Evolutionary conservation across 2,113 vertebrate genomes (phyloP).

Genomic region (Megaptera novaeangliae): DNA sequence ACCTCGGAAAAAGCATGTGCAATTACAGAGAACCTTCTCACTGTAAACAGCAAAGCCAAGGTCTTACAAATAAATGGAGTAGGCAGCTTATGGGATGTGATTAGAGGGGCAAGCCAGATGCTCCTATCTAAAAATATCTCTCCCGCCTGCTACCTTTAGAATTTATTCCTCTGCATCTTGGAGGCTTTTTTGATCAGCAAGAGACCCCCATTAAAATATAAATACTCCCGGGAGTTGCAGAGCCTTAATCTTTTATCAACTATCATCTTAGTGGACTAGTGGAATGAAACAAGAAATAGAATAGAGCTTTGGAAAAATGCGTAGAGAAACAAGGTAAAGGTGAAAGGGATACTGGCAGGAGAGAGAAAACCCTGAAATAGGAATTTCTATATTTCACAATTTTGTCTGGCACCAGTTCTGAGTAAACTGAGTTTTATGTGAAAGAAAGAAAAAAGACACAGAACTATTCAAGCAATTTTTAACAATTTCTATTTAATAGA

Average conservation of each 20-base stretch:
- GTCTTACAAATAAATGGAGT: slow-evolving; percentile 72
- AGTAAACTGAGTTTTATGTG: background rate
- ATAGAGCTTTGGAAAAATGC: slow-evolving; percentile 39
- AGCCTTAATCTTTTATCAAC: slow-evolving; percentile 67
- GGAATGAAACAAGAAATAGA: slow-evolving; percentile 64
- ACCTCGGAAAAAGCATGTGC: slow-evolving; percentile 63
- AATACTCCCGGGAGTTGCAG: slow-evolving; percentile 50
- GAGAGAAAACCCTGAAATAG: background rate
- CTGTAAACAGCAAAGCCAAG: slow-evolving; percentile 64
- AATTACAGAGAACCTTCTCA: slow-evolving; percentile 65
- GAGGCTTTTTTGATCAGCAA: slow-evolving; percentile 43
- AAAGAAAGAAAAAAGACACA: background rate
- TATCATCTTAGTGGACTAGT: slow-evolving; percentile 56
- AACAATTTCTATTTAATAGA: background rate
- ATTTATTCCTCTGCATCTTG: slow-evolving; percentile 57
- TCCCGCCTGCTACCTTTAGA: slow-evolving; percentile 64
- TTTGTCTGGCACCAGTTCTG: background rate
- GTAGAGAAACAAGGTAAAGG: slow-evolving; percentile 60
- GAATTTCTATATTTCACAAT: background rate
- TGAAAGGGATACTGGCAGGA: slow-evolving; percentile 2
- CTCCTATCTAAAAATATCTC: slow-evolving; percentile 73
- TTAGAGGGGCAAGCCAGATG: slow-evolving; percentile 73
- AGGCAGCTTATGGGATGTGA: slow-evolving; percentile 72
- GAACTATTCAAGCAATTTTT: background rate
- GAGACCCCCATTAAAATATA: slow-evolving; percentile 73